Conservation (phyloP, 2,113 vertebrate species). For the Hippocampus comes region DNA sequence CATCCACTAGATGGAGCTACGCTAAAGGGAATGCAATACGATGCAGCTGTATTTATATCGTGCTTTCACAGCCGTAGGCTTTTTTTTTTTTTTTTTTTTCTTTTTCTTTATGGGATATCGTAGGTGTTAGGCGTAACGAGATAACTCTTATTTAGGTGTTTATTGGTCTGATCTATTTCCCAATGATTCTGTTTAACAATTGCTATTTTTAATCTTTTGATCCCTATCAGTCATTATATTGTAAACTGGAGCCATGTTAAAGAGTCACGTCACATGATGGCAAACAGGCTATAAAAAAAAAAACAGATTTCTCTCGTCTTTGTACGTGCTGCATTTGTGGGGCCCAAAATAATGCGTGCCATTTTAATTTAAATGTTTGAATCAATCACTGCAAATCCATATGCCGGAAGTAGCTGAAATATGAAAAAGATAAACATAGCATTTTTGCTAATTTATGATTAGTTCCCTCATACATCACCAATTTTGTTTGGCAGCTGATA, state of each 20-base stretch:
- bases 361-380: too few species aligned
- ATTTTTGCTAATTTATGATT: too few species aligned
- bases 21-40: too few species aligned
- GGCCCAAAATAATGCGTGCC: background rate
- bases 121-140: constrained; percentile 16
- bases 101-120: too few species aligned
- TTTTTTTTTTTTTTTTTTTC: too few species aligned
- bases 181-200: too few species aligned
- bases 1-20: too few species aligned
- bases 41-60: too few species aligned
- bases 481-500: background rate
- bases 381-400: too few species aligned
- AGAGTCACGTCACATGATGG: background rate
- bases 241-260: background rate
- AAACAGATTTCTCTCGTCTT: background rate
- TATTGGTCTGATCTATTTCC: background rate
- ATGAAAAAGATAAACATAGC: too few species aligned
- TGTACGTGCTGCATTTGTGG: background rate
- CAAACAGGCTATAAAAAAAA: background rate
- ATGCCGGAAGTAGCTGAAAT: too few species aligned
- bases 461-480: background rate
- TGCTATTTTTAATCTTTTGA: background rate
- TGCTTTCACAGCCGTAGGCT: too few species aligned
- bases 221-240: background rate
- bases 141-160: constrained; percentile 7